Conservation (phyloP, 2,888 invertebrate genomes). For the Spilarctia lutea region DNA sequence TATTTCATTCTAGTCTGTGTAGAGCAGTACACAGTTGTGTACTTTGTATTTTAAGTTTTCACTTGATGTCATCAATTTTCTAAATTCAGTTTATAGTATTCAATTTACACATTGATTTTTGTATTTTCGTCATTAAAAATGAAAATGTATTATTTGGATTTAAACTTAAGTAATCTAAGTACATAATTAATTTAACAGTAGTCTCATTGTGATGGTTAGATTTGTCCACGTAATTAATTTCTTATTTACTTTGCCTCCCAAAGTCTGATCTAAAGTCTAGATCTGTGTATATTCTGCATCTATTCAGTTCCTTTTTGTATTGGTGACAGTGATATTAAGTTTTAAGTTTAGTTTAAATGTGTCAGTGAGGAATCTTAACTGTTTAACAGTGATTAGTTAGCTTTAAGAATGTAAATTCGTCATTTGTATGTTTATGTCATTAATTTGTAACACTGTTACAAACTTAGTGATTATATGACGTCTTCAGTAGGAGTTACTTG, state of each 20-base stretch:
- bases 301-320: constrained; percentile 78
- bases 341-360: constrained; percentile 66
- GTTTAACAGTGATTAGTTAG: constrained; percentile 49
- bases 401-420: constrained; percentile 47
- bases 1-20: not conserved
- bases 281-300: constrained; percentile 61
- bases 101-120: not conserved
- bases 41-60: not conserved
- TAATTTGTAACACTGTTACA: constrained; percentile 44
- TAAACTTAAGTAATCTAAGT: not conserved
- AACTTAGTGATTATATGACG: constrained; percentile 29
- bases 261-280: constrained; percentile 48
- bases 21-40: constrained; percentile 1
- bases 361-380: constrained; percentile 56
- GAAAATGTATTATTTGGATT: not conserved
- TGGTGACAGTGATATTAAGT: constrained; percentile 80
- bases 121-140: constrained; percentile 12
- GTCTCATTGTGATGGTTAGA: not conserved
- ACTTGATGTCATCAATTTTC: not conserved
- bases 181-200: constrained; percentile 3
- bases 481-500: constrained; percentile 12
- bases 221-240: constrained; percentile 9
- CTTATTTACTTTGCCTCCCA: constrained; percentile 26
- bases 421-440: constrained; percentile 40
- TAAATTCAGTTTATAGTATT: not conserved